Evolutionary conservation across 2,888 invertebrate species (phyloP).

Genomic region (Trissolcus brochymenae): DNA sequence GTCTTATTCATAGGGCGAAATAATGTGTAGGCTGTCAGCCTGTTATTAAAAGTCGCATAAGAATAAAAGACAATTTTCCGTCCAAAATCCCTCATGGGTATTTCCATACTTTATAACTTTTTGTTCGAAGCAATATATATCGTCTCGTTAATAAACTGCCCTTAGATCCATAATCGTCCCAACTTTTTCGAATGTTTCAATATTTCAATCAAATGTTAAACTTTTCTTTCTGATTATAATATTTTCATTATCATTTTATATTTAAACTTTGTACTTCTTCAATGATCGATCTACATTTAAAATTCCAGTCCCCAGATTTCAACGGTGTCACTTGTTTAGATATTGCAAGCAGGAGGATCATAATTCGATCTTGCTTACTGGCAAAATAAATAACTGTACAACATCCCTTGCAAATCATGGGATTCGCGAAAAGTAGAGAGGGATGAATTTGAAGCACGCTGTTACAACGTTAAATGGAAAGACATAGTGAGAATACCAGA

Average conservation of each 20-base stretch:
- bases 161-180: no score
- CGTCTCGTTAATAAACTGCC: not conserved
- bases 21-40: constrained; percentile 60
- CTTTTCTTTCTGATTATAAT: no score
- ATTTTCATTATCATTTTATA: no score
- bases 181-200: no score
- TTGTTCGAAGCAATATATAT: not conserved
- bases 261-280: no score
- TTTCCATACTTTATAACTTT: constrained; percentile 21
- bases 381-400: constrained; percentile 34
- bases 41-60: constrained; percentile 60
- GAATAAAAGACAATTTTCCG: constrained; percentile 53
- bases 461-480: constrained; percentile 33
- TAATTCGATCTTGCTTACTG: constrained; percentile 9
- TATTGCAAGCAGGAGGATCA: not conserved
- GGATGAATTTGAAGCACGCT: constrained; percentile 30
- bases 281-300: no score
- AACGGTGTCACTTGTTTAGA: no score
- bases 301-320: no score
- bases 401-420: constrained; percentile 26
- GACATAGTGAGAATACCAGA: constrained; percentile 34
- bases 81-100: constrained; percentile 4
- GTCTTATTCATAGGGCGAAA: constrained; percentile 60
- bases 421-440: constrained; percentile 23
- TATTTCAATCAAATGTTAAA: no score